Evolutionary conservation across 1,140 invertebrate genomes (phyloP), one percentile per base, ranked within the genome.

Genomic region (Trissolcus basalis): DNA sequence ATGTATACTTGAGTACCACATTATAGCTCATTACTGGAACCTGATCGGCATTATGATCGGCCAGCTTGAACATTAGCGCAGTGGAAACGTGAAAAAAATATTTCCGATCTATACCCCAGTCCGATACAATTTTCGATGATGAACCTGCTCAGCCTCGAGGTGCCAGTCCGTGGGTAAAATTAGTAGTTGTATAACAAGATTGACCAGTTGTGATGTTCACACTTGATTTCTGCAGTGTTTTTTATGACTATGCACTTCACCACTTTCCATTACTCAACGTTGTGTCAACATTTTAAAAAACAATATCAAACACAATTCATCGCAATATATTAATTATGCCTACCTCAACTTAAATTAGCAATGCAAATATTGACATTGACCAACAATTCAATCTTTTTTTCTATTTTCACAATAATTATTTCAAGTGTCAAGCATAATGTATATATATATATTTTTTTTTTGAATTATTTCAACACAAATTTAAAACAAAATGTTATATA

Each of bases 21-120:
- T 87, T 87, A 87, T 87, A 80, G 80, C 81, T 86, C 85, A 87
- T 87, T 87, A 87, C 84, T 81, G 85, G 49, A 79, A 79, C 77
- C 79, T 82, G 82, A 86, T 86, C 86, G 74, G 80, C 82, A 82
- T 86, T 86, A 87, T 86, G 84, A 86, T 85, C 82, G 81, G 70
- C 79, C 55, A 75, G 61, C 61, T 65, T 68, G 75, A 61, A 60
- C 65, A 58, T 73, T 53, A 75, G 59, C 55, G 36, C 67, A 56
- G 55, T 59, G 77, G 41, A 65, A 65, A 73, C 39, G 48, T 73
- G 60, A 68, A 55, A 44, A 82, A 85, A 83, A 82, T 84, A 85
- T 86, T 84, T 83, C 80, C 82, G 82, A 83, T 83, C 80, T 80
- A 82, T 76, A 82, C 81, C 74, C 49, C 64, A 71, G 81, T 76